Base-by-base conservation (phyloP, 92 coral and sea anemone species). In the Porites evermanni region DNA sequence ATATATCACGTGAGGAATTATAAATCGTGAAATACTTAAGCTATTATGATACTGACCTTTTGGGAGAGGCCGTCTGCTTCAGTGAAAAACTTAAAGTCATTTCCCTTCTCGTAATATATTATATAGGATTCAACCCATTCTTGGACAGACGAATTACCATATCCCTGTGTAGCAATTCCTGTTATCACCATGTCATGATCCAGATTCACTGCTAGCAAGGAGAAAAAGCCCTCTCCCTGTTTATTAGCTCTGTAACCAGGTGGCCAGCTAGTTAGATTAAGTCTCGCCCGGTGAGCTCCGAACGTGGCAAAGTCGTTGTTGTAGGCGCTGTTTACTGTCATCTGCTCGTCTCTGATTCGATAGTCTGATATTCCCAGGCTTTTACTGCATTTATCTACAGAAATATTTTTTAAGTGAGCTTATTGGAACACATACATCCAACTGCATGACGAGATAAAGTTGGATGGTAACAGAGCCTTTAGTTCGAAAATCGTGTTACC, bases 151-250 rank as follows among this genome's bases (percentile, higher is more conserved):
- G 93, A 29, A 74, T 93, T 90, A 2, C 98, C 98, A 68, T 93
- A 94, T 6, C 98, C 98, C 72, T 94, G 98, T 17, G 94, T 90
- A 3, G 98, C 96, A 21, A 94, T 90, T 17, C 93, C 96, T 51
- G 98, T 94, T 24, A 94, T 89, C 44, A 93, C 84, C 86, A 79
- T 92, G 17, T 80, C 86, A 44, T 88, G 80, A 26, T 80, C 85
- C 21, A 94, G 84, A 44, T 79, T 88, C 51, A 94, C 72, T 59
- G 88, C 84, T 19, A 94, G 53, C 98, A 94, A 94, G 2, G 84
- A 51, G 13, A 61, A 89, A 16, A 29, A 56, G 54, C 63, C 76
- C 1, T 52, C 17, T 17, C 86, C 65, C 3, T 80, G 52, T 2
- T 73, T 75, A 67, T 90, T 72, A 17, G 94, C 93, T 29, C 98